Conservation (phyloP, 2,113 vertebrate species). For the Plotosus lineatus region DNA sequence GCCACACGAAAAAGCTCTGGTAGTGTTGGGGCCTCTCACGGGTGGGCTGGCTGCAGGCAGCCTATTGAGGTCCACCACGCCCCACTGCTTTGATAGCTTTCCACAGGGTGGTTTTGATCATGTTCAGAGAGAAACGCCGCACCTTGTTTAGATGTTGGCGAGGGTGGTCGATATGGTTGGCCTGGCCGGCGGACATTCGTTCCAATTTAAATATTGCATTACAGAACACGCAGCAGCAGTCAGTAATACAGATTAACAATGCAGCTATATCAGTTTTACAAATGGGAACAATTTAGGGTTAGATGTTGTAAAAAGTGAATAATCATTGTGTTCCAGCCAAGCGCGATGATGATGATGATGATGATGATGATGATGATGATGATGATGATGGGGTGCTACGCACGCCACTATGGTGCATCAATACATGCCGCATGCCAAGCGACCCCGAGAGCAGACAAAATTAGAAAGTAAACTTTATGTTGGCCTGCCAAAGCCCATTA, state of each 20-base stretch:
- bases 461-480: slow-evolving; percentile 19
- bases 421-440: slow-evolving; percentile 5
- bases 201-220: slow-evolving; percentile 31
- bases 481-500: slow-evolving; percentile 16
- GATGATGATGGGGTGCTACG: neutral
- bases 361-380: neutral
- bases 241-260: slow-evolving; percentile 20
- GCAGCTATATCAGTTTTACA: slow-evolving; percentile 13
- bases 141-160: slow-evolving; percentile 47
- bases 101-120: slow-evolving; percentile 56
- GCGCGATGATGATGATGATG: neutral
- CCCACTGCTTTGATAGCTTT: slow-evolving; percentile 53
- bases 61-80: slow-evolving; percentile 48
- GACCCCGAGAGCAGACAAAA: slow-evolving; percentile 19
- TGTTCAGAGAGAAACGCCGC: slow-evolving; percentile 43
- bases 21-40: slow-evolving; percentile 46
- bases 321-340: slow-evolving; percentile 13
- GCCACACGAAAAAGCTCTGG: slow-evolving; percentile 47
- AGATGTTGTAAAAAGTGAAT: slow-evolving; percentile 21
- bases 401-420: slow-evolving; percentile 23
- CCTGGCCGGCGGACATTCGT: slow-evolving; percentile 25
- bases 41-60: slow-evolving; percentile 54
- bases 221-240: slow-evolving; percentile 5
- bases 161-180: slow-evolving; percentile 37
- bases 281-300: slow-evolving; percentile 25